Evolutionary conservation across 2,113 vertebrate genomes (phyloP).

Genomic region (Collichthys lucidus): DNA sequence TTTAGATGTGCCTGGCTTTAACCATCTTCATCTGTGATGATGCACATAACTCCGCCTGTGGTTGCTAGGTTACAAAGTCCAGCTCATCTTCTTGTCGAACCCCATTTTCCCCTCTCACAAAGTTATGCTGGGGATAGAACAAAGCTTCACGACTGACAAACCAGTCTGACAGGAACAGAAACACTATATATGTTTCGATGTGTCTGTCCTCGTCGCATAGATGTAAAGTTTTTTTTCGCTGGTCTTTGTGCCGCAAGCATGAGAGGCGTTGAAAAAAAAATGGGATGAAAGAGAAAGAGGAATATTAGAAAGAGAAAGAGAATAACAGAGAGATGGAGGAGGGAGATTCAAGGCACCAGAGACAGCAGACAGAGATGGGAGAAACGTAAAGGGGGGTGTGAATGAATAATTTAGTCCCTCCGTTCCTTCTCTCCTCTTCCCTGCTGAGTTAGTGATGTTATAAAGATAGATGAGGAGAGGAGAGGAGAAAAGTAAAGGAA

Average conservation of each 20-base stretch:
- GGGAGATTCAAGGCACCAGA: conserved; percentile 27
- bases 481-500: background rate
- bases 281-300: background rate
- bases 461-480: conserved; percentile 49
- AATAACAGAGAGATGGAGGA: background rate
- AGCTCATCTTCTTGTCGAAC: background rate
- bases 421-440: conserved; percentile 48
- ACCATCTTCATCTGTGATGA: background rate
- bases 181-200: background rate
- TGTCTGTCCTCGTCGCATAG: background rate
- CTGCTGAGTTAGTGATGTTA: conserved; percentile 55
- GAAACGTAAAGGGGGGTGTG: conserved; percentile 33
- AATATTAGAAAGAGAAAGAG: conserved; percentile 3
- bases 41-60: background rate
- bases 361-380: conserved; percentile 51
- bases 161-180: background rate
- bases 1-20: no score
- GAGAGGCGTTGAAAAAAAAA: background rate
- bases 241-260: background rate
- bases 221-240: conserved; percentile 16
- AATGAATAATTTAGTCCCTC: conserved; percentile 74
- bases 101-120: background rate
- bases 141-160: background rate
- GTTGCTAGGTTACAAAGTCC: conserved; percentile 26
- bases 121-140: background rate